Percentiles rank a stretch among this genome's conserved stretches.
phyloP scores from a whole-genome alignment of 2,113 vertebrate species.

The Globicephala melas region DNA sequence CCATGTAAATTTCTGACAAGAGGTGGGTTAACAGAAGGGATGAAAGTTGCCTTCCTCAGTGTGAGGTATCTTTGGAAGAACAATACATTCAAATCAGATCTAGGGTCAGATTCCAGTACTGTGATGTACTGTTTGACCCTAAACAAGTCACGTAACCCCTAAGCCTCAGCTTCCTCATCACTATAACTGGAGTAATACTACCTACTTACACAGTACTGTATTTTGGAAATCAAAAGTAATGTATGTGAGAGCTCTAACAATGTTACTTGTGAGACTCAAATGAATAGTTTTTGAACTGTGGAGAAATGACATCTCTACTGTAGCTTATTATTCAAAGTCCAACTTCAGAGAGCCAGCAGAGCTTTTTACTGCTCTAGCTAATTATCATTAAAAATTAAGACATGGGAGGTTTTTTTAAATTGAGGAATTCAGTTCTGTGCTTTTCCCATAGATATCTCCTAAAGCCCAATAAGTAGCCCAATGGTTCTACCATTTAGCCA shows the following conservation, averaged over 20 bases:
- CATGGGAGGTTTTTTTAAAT: neutral
- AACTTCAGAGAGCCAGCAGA: neutral
- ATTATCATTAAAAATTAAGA: neutral
- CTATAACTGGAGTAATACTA: neutral
- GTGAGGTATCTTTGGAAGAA: neutral
- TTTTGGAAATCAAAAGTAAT: conserved; percentile 3
- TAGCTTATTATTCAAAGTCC: neutral
- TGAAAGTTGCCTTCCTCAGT: neutral
- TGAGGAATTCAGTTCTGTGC: neutral
- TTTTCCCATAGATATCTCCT: conserved; percentile 15
- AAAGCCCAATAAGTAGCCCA: neutral
- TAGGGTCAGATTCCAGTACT: neutral
- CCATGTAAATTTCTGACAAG: neutral
- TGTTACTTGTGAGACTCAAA: neutral
- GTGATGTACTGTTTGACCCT: neutral
- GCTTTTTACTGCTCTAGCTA: neutral
- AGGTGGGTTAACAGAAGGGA: neutral
- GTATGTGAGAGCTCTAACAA: neutral
- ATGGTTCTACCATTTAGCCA: conserved; percentile 21
- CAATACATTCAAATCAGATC: neutral
- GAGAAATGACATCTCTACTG: neutral
- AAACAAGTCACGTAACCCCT: neutral
- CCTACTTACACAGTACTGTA: neutral
- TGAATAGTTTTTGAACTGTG: neutral
- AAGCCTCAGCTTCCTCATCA: neutral